Evolutionary conservation across 2,888 invertebrate genomes (phyloP), one percentile per base, ranked within the genome.

Genomic region (Cataglyphis livida): DNA sequence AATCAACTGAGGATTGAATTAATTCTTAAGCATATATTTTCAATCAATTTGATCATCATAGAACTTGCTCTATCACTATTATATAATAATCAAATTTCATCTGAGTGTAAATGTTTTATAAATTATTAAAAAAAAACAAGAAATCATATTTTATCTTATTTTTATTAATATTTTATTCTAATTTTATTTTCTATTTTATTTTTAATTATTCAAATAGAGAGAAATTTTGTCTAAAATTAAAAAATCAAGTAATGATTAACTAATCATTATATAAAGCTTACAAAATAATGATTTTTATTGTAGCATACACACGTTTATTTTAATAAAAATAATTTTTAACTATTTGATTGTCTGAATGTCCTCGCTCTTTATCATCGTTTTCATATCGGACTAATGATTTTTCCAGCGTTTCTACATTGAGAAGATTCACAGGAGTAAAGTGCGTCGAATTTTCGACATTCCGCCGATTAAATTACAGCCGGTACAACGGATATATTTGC

Each of bases 401-500:
- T 76, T 66, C n/a, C 54, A 18, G 12, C 25, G 28, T 66, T 57
- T 15, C 12, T 62, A 6, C n/a, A 0, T n/a, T n/a, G 7, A 54
- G 3, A 15, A 28, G n/a, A 66, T 41, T 76, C 38, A 6, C 38
- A n/a, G 41, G 54, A n/a, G 48, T 74, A 51, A 66, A 25, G 25
- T 38, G 51, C 66, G 38, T 66, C 54, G 75, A 57, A 57, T 76
- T 76, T 68, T 57, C 41, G 57, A 76, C 76, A 76, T 76, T 76
- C 76, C 68, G n/a, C 15, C 68, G 76, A 76, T 76, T 76, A 76
- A 76, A 76, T 76, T 76, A 68, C 68, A 66, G 41, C 41, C 54
- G n/a, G 76, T 66, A 76, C 68, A 57, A 76, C 41, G 57, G 41
- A 76, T 68, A 76, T 76, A 76, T 76, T 76, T 68, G 76, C 76